Evolutionary conservation across 1,140 invertebrate genomes (phyloP).

Genomic region (Caenorhabditis remanei): DNA sequence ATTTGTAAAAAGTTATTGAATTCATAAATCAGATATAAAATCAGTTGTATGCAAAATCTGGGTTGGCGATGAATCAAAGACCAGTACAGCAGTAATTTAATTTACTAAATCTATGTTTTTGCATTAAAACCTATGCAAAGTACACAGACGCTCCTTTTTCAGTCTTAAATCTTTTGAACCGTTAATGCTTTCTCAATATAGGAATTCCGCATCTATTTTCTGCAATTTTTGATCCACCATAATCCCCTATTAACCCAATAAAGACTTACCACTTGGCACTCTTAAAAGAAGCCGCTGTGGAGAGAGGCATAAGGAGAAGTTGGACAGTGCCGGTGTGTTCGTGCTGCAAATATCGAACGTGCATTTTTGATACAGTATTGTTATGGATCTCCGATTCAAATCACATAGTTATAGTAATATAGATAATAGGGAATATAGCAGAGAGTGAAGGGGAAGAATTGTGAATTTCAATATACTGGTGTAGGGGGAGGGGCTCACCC

Average conservation of each 20-base stretch:
- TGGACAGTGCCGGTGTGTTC: conserved; percentile 76
- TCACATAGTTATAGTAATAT: conserved; percentile 41
- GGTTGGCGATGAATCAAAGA: too few relatives aligned
- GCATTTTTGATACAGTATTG: conserved; percentile 66
- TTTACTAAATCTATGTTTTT: too few relatives aligned
- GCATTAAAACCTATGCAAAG: too few relatives aligned
- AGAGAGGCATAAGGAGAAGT: conserved; percentile 77
- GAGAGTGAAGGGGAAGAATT: neutral
- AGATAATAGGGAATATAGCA: neutral
- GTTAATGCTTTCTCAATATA: too few relatives aligned
- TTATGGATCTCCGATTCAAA: neutral
- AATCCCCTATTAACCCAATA: neutral
- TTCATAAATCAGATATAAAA: too few relatives aligned
- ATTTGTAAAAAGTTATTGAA: too few relatives aligned
- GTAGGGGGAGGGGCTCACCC: neutral
- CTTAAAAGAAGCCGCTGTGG: conserved; percentile 68
- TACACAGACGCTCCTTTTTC: too few relatives aligned
- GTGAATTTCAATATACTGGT: neutral
- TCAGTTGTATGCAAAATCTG: too few relatives aligned
- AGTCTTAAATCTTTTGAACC: neutral
- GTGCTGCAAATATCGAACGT: conserved; percentile 77
- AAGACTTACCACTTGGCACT: conserved; percentile 70
- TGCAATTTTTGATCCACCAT: neutral
- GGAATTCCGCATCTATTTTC: too few relatives aligned
- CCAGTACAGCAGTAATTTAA: too few relatives aligned